phyloP scores from a whole-genome alignment of 2,888 invertebrate genomes.

The Drosophila mayaguana region DNA sequence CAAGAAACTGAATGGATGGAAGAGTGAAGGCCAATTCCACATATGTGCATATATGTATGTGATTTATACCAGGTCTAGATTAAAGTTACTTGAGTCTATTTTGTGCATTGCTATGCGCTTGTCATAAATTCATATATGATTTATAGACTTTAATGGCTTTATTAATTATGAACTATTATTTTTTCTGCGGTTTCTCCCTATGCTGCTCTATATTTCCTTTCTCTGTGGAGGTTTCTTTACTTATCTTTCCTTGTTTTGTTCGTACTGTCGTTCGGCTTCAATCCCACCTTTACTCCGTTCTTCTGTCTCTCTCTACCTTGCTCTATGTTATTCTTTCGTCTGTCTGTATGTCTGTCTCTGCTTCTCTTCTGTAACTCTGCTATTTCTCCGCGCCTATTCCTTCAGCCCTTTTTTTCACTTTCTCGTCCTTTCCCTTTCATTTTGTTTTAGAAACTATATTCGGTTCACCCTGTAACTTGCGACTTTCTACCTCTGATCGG shows the following conservation, averaged over 20 bases:
- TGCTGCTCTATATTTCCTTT: background rate
- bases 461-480: no score
- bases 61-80: background rate
- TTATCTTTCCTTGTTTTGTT: no score
- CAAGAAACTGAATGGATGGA: background rate
- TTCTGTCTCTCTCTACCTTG: background rate
- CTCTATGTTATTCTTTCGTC: no score
- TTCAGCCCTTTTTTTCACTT: no score
- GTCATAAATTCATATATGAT: background rate
- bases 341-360: no score
- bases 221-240: no score
- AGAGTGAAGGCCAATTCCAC: slow-evolving; percentile 2
- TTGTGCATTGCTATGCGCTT: background rate
- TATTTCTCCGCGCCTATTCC: no score
- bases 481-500: no score
- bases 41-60: background rate
- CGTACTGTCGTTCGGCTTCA: background rate
- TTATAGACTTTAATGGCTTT: background rate
- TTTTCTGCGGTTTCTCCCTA: background rate
- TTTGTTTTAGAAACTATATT: no score
- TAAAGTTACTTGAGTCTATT: no score
- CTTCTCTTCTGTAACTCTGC: background rate
- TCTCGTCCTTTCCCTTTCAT: no score
- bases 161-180: background rate
- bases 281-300: background rate